Base-by-base conservation (phyloP, 2,797 vertebrate genomes). In the Threskiornis aethiopicus region DNA sequence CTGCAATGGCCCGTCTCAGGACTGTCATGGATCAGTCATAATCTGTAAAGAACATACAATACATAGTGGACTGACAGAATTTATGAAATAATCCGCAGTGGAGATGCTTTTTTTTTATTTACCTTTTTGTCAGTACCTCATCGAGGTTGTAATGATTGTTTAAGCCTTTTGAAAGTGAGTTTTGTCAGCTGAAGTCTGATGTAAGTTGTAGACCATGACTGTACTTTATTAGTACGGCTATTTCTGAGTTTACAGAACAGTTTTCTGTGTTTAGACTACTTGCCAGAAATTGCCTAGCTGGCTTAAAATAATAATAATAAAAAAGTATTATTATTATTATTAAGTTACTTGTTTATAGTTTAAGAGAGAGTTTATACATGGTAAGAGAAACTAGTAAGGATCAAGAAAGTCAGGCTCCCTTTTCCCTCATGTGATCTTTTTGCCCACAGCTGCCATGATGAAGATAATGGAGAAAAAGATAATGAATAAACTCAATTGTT, bases 1-100 rank as follows among this genome's bases (percentile, higher is more conserved):
- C 55, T 70, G 54, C 76, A 80, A 17, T 69, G 67, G 76, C 64
- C 39, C 5, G 6, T 93, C 80, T 95, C 75, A 76, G 79, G 70
- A 87, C 82, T 95, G 29, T 86, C 90, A 92, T 91, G 90, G 82
- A 92, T 92, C 87, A 78, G 84, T 92, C 94, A 78, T 93, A 92
- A 92, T 95, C 92, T 92, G 41, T 59, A 81, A 88, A 79, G 82
- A 94, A 78, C 73, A 55, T 54, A 90, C 81, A 76, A 84, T 88
- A 54, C 21, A 0, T 44, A 65, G 47, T 22, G 54, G 73, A 58
- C 66, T 87, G 91, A 66, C 82, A 96, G 90, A 90, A 81, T 94
- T 94, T 95, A 94, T 93, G 47, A 93, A 93, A 46, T 72, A 85
- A 89, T 84, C 39, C 35, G 44, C 71, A 65, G 35, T 85, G 29